Conservation (phyloP, 1,140 invertebrate genomes). For the Apis florea region DNA sequence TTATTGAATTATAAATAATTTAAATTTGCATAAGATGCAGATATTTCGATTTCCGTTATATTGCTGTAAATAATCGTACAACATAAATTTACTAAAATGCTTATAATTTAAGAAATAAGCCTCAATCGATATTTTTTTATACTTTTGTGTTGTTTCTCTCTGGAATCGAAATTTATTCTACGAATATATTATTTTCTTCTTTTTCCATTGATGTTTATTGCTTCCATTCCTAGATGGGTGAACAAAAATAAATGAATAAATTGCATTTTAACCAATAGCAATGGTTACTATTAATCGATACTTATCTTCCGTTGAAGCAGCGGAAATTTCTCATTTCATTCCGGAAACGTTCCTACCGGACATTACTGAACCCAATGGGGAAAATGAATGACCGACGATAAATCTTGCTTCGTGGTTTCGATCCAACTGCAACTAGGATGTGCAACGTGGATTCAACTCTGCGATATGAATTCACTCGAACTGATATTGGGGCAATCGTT, state of each 20-base stretch:
- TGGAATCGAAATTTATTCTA: too few relatives aligned
- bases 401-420: conserved; percentile 38
- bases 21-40: too few relatives aligned
- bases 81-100: too few relatives aligned
- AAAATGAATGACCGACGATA: conserved; percentile 43
- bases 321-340: conserved; percentile 56
- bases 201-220: not conserved
- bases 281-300: conserved; percentile 48
- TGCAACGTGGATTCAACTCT: not conserved
- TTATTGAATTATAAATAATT: too few relatives aligned
- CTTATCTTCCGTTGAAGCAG: conserved; percentile 14
- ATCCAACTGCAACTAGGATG: not conserved
- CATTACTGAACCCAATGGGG: conserved; percentile 24
- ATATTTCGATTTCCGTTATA: too few relatives aligned
- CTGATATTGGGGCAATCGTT: not conserved
- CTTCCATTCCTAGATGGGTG: not conserved
- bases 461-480: not conserved
- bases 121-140: too few relatives aligned
- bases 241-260: conserved; percentile 33
- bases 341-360: conserved; percentile 37
- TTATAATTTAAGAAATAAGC: too few relatives aligned
- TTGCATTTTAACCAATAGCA: not conserved
- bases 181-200: not conserved
- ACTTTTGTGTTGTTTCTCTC: too few relatives aligned
- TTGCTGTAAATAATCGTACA: too few relatives aligned